Evolutionary conservation across 1,140 invertebrate genomes (phyloP).

Genomic region (Pseudachorutes palmiensis): DNA sequence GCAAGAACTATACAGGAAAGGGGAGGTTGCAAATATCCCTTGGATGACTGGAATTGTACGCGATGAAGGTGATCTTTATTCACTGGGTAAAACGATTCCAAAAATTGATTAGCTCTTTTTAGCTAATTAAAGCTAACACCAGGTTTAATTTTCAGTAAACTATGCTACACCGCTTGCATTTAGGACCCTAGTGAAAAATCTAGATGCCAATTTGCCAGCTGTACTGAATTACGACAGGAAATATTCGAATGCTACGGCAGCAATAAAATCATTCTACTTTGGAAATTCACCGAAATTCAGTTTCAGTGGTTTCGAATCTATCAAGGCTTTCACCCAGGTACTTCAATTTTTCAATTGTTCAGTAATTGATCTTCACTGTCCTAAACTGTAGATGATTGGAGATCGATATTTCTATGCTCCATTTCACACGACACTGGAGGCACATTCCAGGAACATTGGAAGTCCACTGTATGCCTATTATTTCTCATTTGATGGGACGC

Average conservation of each 20-base stretch:
- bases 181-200: neutral
- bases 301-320: constrained; percentile 8
- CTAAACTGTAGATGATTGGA: constrained; percentile 9
- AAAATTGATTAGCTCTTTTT: neutral
- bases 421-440: constrained; percentile 6
- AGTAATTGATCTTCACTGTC: neutral
- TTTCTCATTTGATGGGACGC: neutral
- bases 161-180: neutral
- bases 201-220: neutral
- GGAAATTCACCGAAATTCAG: constrained; percentile 3
- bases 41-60: constrained; percentile 14
- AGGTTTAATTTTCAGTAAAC: constrained; percentile 7
- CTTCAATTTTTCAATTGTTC: neutral
- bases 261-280: constrained; percentile 9
- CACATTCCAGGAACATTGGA: neutral
- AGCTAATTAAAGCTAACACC: neutral
- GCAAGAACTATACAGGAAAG: constrained; percentile 8
- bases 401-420: constrained; percentile 14
- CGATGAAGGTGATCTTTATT: constrained; percentile 11
- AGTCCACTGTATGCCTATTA: constrained; percentile 10
- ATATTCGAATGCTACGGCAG: neutral
- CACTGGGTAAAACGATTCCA: constrained; percentile 2
- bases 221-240: neutral
- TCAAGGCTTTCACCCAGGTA: neutral
- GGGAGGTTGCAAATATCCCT: constrained; percentile 17